A percentile compares a stretch with the other conserved stretches of the same genome.
Conservation (phyloP, 1,140 invertebrate genomes). For the Macrocentrus cingulum region DNA sequence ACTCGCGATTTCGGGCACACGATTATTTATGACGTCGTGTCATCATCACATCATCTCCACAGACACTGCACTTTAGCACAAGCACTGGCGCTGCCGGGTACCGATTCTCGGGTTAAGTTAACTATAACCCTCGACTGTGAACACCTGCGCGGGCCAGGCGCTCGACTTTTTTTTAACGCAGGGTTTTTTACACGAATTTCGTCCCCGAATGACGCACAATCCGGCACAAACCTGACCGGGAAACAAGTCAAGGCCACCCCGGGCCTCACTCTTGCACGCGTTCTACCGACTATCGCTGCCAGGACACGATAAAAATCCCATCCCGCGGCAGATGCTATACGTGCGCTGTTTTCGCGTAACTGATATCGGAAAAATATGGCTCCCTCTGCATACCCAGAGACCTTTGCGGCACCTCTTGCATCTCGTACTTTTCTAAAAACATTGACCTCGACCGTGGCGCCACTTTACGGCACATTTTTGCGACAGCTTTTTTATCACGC, state of each 20-base stretch:
- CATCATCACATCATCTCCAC: conserved; percentile 40
- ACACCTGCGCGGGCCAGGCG: conserved; percentile 42
- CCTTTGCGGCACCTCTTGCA: conserved; percentile 21
- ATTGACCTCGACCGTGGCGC: too few species aligned
- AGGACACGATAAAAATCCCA: conserved; percentile 28
- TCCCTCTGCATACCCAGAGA: conserved; percentile 54
- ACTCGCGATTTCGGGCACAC: conserved; percentile 35
- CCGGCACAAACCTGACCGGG: not conserved
- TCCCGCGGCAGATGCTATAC: conserved; percentile 31
- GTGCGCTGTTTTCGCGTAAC: conserved; percentile 51
- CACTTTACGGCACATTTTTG: too few species aligned
- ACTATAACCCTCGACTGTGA: conserved; percentile 38
- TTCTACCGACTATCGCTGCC: conserved; percentile 23
- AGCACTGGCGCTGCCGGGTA: conserved; percentile 22
- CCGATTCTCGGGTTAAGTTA: conserved; percentile 43
- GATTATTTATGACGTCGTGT: conserved; percentile 47
- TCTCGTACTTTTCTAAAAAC: not conserved
- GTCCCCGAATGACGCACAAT: not conserved
- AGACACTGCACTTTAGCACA: not conserved
- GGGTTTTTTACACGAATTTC: conserved; percentile 17
- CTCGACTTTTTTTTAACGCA: conserved; percentile 29
- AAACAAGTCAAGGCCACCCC: conserved; percentile 10
- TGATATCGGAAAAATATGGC: conserved; percentile 55
- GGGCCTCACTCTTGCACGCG: conserved; percentile 32
- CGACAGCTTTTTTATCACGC: too few species aligned